Base-by-base conservation (phyloP, 1,140 invertebrate genomes). In the Eciton burchellii region DNA sequence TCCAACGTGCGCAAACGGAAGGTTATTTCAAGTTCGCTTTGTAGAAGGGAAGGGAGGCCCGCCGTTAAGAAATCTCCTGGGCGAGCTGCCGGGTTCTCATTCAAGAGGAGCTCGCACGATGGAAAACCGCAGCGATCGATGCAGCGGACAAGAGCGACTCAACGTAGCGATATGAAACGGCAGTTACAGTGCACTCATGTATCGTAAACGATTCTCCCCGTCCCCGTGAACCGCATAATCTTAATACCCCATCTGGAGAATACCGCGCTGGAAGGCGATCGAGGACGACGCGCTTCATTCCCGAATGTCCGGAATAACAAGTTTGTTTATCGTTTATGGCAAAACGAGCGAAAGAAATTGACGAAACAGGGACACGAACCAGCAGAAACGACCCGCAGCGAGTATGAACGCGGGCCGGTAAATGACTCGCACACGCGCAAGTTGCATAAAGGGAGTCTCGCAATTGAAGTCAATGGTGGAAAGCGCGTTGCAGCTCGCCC, bases 381-480 rank as follows among this genome's bases (percentile, higher is more conserved):
- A 6, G 19, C 0, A 45, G n/a, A 54, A 11, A 66, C n/a, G 14
- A 77, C 52, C 60, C 24, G 47, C 63, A 77, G n/a, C n/a, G n/a
- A n/a, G n/a, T n/a, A n/a, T n/a, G n/a, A n/a, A n/a, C n/a, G n/a
- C n/a, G n/a, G n/a, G n/a, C n/a, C n/a, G n/a, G n/a, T n/a, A n/a
- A n/a, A n/a, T n/a, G n/a, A n/a, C n/a, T n/a, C n/a, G n/a, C n/a
- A n/a, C n/a, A n/a, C n/a, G n/a, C n/a, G n/a, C n/a, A n/a, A n/a
- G n/a, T n/a, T 57, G 45, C 19, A 43, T 81, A 72, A 81, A 81
- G 73, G 43, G 56, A 49, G 41, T 62, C 6, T 73, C 60, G 24
- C 57, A 81, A 81, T 81, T 73, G 49, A 68, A 56, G 73, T 81
- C 73, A 81, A 81, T 81, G 77, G 77, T 26, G 57, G 35, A 35